These are phyloP conservation scores for Armadillidium nasatum DNA, from an alignment of 1,140 invertebrate genomes.

Conservation along the genomic window DNA sequence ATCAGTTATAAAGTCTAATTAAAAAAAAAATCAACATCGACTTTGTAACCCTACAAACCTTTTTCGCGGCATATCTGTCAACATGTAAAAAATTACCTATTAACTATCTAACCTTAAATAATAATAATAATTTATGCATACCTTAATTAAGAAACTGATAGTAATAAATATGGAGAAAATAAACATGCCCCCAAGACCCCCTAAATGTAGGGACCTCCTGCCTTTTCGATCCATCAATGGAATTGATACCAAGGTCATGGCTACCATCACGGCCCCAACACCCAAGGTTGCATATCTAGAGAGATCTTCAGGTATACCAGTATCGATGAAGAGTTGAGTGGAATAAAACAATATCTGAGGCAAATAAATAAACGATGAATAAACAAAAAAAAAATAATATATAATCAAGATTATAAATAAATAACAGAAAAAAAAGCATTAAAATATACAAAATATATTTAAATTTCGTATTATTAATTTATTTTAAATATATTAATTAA, in stretches of 20 bases:
- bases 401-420: too few relatives aligned
- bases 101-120: not conserved
- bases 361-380: not conserved
- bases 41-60: too few relatives aligned
- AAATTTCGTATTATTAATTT: too few relatives aligned
- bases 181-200: slow-evolving; percentile 93
- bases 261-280: slow-evolving; percentile 93
- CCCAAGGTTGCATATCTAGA: slow-evolving; percentile 72
- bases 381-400: too few relatives aligned
- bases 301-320: slow-evolving; percentile 69
- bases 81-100: too few relatives aligned
- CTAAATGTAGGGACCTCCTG: slow-evolving; percentile 85
- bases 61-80: too few relatives aligned
- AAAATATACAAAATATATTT: too few relatives aligned
- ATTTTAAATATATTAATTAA: too few relatives aligned
- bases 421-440: too few relatives aligned
- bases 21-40: too few relatives aligned
- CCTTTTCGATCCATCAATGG: slow-evolving; percentile 94
- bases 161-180: slow-evolving; percentile 96
- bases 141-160: slow-evolving; percentile 87
- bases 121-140: not conserved
- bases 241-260: slow-evolving; percentile 92
- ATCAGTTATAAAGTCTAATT: too few relatives aligned
- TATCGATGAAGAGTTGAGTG: slow-evolving; percentile 79
- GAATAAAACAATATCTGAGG: slow-evolving; percentile 94